Evolutionary conservation across 2,888 invertebrate genomes (phyloP).

Genomic region (Mythimna impura): DNA sequence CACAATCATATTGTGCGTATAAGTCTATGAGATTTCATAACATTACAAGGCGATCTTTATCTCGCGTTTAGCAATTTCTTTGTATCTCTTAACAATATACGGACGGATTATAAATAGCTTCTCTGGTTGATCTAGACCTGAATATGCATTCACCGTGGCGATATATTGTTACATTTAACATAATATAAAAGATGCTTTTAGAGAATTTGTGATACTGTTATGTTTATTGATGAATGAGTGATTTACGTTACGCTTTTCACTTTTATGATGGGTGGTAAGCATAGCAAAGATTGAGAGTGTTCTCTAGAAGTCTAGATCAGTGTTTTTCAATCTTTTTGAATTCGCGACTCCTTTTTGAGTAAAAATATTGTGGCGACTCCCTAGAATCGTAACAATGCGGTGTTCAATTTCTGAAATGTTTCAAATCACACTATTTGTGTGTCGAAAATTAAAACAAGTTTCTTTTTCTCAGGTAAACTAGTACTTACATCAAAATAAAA

Average conservation of each 20-base stretch:
- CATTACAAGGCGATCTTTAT: conserved; percentile 56
- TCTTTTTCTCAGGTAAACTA: no score
- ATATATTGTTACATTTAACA: conserved; percentile 35
- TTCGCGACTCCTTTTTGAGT: no score
- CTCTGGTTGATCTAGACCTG: conserved; percentile 77
- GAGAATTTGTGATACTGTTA: conserved; percentile 1
- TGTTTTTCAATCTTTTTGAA: no score
- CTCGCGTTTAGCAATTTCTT: conserved; percentile 64
- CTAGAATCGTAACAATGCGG: no score
- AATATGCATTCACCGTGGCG: conserved; percentile 74
- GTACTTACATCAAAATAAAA: no score
- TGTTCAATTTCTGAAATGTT: no score
- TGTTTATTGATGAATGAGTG: conserved; percentile 3
- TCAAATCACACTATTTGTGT: no score
- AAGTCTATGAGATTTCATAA: conserved; percentile 57
- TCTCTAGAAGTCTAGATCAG: neutral
- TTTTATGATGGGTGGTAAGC: neutral
- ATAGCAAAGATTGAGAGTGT: neutral
- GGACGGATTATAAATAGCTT: conserved; percentile 55
- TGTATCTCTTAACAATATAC: conserved; percentile 61
- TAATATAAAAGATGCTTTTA: conserved; percentile 28
- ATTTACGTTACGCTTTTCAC: conserved; percentile 10
- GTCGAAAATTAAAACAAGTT: no score
- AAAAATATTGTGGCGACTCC: no score
- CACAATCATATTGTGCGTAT: conserved; percentile 54